Evolutionary conservation across 2,888 invertebrate genomes (phyloP).

Genomic region (Tiliacea citrago): DNA sequence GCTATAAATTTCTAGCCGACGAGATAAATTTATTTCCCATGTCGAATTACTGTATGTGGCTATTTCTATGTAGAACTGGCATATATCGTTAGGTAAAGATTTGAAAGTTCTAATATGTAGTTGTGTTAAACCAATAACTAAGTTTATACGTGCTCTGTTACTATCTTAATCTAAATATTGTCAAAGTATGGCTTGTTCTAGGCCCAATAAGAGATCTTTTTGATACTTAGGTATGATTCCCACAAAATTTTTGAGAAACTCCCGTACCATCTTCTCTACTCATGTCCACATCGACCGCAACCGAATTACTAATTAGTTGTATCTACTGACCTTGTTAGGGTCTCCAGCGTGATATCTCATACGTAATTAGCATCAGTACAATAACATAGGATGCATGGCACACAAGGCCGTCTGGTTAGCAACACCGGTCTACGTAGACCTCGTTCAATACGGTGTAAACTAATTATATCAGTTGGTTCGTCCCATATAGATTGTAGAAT

Average conservation of each 20-base stretch:
- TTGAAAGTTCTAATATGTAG: not conserved
- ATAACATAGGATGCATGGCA: conserved; percentile 43
- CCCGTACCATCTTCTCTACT: not conserved
- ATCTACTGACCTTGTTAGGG: conserved; percentile 17
- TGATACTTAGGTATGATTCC: not conserved
- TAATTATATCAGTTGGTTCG: conserved; percentile 13
- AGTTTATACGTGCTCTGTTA: not conserved
- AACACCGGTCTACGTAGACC: conserved; percentile 16
- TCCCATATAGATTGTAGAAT: not conserved
- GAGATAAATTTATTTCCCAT: conserved; percentile 34
- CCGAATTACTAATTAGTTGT: conserved; percentile 10
- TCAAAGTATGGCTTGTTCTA: not conserved
- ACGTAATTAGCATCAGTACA: conserved; percentile 53
- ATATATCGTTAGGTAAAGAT: not conserved
- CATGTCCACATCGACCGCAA: not conserved
- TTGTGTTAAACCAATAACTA: conserved; percentile 1
- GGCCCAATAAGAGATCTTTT: not conserved
- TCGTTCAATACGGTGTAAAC: conserved; percentile 18
- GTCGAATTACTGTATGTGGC: conserved; percentile 21
- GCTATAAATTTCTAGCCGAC: conserved; percentile 6
- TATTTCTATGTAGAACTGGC: conserved; percentile 17
- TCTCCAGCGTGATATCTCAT: conserved; percentile 30
- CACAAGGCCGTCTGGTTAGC: conserved; percentile 52
- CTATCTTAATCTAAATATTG: not conserved
- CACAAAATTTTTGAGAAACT: not conserved